Evolutionary conservation across 64 coral and sea anemone genomes (phyloP).

Genomic region (Actinia equina): DNA sequence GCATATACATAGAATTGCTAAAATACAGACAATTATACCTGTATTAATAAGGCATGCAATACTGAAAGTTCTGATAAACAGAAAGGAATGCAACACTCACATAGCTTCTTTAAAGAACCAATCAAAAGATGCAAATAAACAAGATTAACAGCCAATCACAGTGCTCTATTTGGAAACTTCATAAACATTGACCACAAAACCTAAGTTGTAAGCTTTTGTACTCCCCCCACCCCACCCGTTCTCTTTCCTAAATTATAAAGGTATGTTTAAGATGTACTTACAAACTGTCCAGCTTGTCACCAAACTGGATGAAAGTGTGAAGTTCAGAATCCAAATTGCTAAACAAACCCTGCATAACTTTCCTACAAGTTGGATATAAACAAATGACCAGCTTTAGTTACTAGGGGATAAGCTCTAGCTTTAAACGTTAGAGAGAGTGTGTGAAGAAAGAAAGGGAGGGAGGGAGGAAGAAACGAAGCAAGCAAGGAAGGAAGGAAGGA

Average conservation of each 20-base stretch:
- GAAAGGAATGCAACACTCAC: not conserved
- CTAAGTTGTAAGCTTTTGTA: too few relatives aligned
- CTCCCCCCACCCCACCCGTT: too few relatives aligned
- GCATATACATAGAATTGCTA: conserved; percentile 99
- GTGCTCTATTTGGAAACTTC: too few relatives aligned
- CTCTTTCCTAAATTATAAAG: too few relatives aligned
- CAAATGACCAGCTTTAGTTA: not conserved
- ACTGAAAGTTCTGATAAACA: not conserved
- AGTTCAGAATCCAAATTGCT: conserved; percentile 82
- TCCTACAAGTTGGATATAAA: conserved; percentile 59
- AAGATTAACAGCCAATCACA: too few relatives aligned
- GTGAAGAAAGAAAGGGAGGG: not conserved
- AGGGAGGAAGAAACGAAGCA: not conserved
- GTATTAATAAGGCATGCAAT: not conserved
- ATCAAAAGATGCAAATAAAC: not conserved
- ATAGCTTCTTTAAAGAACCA: not conserved
- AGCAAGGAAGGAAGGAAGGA: not conserved
- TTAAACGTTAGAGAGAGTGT: not conserved
- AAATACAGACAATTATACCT: not conserved
- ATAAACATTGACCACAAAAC: too few relatives aligned
- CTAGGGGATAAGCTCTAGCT: not conserved
- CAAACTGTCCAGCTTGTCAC: conserved; percentile 95
- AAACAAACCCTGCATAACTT: conserved; percentile 92
- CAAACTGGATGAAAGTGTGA: conserved; percentile 91
- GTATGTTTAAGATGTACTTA: conserved; percentile 27